phyloP scores from a whole-genome alignment of 2,113 vertebrate genomes.

The Engystomops pustulosus region DNA sequence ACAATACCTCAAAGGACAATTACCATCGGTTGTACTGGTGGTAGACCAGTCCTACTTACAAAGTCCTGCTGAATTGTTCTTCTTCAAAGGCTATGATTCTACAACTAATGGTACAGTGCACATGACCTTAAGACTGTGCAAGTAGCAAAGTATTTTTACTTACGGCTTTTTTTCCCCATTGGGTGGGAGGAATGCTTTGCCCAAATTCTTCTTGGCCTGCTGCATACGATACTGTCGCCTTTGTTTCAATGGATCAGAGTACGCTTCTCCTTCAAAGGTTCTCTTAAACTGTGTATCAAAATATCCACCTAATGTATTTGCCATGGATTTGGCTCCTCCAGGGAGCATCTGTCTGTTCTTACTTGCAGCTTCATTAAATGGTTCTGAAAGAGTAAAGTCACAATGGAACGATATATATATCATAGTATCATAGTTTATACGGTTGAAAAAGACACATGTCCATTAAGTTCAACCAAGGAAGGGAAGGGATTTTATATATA shows the following conservation, averaged over 20 bases:
- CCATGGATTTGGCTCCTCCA: conserved; percentile 72
- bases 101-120: no score
- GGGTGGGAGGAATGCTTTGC: conserved; percentile 82
- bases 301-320: conserved; percentile 80
- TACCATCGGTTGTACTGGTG: no score
- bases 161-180: conserved; percentile 80
- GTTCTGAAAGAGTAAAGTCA: conserved; percentile 36
- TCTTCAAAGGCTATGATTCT: no score
- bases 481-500: no score
- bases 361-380: conserved; percentile 83
- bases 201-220: conserved; percentile 82
- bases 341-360: conserved; percentile 82
- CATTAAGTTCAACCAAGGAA: no score
- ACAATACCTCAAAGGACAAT: no score
- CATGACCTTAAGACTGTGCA: neutral
- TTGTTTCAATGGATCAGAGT: conserved; percentile 75
- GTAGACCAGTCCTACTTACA: no score
- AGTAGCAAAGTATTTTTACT: conserved; percentile 62
- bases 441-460: no score
- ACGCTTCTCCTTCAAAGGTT: conserved; percentile 82
- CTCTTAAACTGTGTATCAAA: conserved; percentile 81
- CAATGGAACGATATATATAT: no score
- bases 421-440: no score
- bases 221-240: conserved; percentile 75
- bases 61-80: no score